Percentiles rank a stretch among this genome's conserved stretches.
Conservation (phyloP, 2,888 invertebrate species). For the Athalia rosae region DNA sequence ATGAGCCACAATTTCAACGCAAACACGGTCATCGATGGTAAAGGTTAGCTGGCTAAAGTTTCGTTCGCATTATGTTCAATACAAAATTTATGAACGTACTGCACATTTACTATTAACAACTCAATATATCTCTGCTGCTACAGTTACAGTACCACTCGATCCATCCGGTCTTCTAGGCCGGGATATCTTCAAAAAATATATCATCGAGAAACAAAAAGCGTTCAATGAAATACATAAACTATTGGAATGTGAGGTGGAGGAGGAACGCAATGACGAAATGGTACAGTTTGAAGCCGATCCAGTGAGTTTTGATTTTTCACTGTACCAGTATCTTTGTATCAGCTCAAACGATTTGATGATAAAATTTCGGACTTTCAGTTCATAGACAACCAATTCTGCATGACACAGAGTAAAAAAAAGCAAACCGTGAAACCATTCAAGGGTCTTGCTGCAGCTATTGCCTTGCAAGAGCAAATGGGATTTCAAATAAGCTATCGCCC, state of each 20-base stretch:
- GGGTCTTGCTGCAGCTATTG: not conserved
- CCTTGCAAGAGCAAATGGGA: constrained; percentile 2
- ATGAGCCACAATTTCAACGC: not conserved
- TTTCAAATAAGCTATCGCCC: not conserved
- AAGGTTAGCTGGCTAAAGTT: constrained; percentile 18
- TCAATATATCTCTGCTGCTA: too few relatives aligned
- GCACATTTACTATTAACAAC: too few relatives aligned
- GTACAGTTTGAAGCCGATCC: constrained; percentile 32
- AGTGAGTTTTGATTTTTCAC: not conserved
- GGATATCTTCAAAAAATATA: not conserved
- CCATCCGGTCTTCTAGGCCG: not conserved
- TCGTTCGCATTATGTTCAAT: not conserved
- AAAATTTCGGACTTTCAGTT: constrained; percentile 8
- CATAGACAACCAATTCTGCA: constrained; percentile 10
- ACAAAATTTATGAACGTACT: not conserved
- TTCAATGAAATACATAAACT: not conserved
- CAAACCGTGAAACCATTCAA: not conserved
- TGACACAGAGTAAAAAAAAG: not conserved
- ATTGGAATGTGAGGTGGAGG: not conserved
- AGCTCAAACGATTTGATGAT: too few relatives aligned
- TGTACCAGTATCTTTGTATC: not conserved
- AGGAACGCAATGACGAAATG: constrained; percentile 1
- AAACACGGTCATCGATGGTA: not conserved
- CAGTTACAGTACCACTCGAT: too few relatives aligned
- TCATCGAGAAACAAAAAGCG: not conserved